Conservation (phyloP, 1,140 invertebrate genomes). For the Drosophila oshimai region DNA sequence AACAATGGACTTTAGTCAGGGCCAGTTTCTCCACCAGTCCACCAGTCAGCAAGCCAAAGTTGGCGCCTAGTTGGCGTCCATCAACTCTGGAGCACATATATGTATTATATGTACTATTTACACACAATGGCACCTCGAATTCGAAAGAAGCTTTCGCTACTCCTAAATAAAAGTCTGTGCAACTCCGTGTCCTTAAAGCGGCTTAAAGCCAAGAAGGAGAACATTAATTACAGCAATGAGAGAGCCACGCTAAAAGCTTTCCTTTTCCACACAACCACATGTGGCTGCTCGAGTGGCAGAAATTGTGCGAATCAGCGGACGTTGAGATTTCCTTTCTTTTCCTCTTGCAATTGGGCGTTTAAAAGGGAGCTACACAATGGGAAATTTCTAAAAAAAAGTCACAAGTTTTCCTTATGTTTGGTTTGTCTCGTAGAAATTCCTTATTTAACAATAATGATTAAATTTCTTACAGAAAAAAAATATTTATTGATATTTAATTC, state of each 20-base stretch:
- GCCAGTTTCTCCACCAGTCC: conserved; percentile 20
- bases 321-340: conserved; percentile 32
- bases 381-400: no score
- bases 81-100: conserved; percentile 13
- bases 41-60: conserved; percentile 34
- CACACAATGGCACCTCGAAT: neutral
- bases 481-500: no score
- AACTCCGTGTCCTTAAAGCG: conserved; percentile 14
- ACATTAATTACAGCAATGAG: conserved; percentile 44
- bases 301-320: conserved; percentile 36
- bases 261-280: conserved; percentile 11
- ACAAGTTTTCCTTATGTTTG: no score
- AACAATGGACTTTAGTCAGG: conserved; percentile 45
- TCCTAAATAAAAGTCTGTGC: neutral
- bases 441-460: no score
- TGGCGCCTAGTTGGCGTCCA: conserved; percentile 43
- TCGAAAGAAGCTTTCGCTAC: neutral
- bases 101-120: no score
- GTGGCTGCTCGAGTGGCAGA: conserved; percentile 31
- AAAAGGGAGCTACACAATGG: neutral
- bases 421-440: no score
- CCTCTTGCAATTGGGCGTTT: conserved; percentile 25
- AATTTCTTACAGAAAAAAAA: no score
- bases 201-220: conserved; percentile 20
- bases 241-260: conserved; percentile 35